Conservation (phyloP, 2,797 vertebrate species). For the Ceryle rudis region DNA sequence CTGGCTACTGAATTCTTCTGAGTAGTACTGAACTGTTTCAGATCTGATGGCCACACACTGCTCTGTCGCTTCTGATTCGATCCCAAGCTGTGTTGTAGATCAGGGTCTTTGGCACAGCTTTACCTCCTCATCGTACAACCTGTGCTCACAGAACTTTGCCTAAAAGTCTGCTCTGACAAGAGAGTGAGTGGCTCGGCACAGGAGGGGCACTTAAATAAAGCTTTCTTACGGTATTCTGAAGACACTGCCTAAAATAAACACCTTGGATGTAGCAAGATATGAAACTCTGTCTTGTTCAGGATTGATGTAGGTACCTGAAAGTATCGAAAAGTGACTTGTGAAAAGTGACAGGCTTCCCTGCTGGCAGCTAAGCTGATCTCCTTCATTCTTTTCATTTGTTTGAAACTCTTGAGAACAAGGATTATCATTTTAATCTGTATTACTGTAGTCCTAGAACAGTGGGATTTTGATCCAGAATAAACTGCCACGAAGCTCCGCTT, state of each 20-base stretch:
- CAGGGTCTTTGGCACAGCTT: background rate
- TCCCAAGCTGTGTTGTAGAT: background rate
- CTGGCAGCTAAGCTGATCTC: background rate
- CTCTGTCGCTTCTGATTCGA: background rate
- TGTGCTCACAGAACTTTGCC: background rate
- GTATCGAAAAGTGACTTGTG: background rate
- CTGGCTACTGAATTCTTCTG: background rate
- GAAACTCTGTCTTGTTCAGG: background rate
- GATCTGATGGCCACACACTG: background rate
- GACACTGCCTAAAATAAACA: background rate
- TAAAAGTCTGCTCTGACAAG: background rate
- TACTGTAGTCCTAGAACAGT: background rate
- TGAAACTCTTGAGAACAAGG: background rate
- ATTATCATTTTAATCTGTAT: background rate
- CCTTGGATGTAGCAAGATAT: background rate
- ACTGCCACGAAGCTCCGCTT: background rate
- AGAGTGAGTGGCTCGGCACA: background rate
- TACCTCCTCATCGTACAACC: rapidly evolving
- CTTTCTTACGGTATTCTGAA: background rate
- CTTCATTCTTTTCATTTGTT: background rate
- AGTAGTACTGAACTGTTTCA: background rate
- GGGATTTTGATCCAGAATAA: background rate
- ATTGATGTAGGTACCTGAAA: background rate
- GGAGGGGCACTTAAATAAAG: background rate
- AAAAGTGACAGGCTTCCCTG: background rate